Evolutionary conservation across 1,140 invertebrate genomes (phyloP).

Genomic region (Rhizoglyphus robini): DNA sequence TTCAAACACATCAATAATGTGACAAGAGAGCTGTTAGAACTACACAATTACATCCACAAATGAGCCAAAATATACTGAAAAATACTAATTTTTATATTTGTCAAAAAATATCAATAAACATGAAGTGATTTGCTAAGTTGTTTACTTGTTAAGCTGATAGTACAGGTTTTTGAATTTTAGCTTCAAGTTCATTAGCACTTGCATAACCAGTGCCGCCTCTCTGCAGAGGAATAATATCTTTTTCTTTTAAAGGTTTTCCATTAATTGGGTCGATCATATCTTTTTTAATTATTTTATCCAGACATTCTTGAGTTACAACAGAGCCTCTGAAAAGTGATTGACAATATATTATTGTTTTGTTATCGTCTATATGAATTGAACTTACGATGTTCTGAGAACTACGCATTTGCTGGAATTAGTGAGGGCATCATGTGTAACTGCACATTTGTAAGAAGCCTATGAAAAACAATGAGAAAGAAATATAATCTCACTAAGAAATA

Average conservation of each 20-base stretch:
- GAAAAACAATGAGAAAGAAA: too few relatives aligned
- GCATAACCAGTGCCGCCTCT: constrained; percentile 92
- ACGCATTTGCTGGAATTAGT: constrained; percentile 87
- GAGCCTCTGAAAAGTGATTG: constrained; percentile 65
- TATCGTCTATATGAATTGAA: constrained; percentile 25
- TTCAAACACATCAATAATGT: constrained; percentile 77
- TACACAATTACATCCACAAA: constrained; percentile 18
- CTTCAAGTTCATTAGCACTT: constrained; percentile 66
- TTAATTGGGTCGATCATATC: constrained; percentile 94
- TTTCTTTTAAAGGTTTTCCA: constrained; percentile 67
- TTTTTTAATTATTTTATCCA: constrained; percentile 89
- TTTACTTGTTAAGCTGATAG: constrained; percentile 53
- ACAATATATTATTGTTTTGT: background rate
- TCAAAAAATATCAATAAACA: too few relatives aligned
- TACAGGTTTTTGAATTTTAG: constrained; percentile 67
- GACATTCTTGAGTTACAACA: constrained; percentile 89
- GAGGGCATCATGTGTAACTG: constrained; percentile 88
- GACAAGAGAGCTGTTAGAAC: constrained; percentile 45
- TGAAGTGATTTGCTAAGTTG: background rate
- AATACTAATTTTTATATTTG: background rate
- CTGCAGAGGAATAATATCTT: constrained; percentile 81
- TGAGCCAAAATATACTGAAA: background rate
- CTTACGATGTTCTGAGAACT: constrained; percentile 75
- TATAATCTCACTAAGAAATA: too few relatives aligned
- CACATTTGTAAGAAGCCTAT: constrained; percentile 97